Percentiles rank a stretch among this genome's conserved stretches.
phyloP scores from a whole-genome alignment of 2,888 invertebrate species.

The Drosophila neonasuta region DNA sequence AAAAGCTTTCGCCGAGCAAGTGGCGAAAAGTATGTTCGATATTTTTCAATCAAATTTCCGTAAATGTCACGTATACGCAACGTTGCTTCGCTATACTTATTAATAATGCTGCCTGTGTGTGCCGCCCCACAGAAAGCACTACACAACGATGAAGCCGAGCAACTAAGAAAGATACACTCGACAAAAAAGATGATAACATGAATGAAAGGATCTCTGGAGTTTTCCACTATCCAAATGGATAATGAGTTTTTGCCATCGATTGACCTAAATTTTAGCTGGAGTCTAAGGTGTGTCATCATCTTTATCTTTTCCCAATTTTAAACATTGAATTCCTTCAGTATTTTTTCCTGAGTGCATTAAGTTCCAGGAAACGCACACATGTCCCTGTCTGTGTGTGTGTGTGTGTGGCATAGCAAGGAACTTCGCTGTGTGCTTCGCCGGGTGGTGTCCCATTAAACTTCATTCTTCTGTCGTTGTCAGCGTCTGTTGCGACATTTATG shows the following conservation, averaged over 20 bases:
- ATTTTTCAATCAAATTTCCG: slow-evolving; percentile 75
- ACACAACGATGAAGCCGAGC: slow-evolving; percentile 32
- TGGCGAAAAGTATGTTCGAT: slow-evolving; percentile 56
- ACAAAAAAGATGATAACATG: slow-evolving; percentile 8
- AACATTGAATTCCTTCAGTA: background rate
- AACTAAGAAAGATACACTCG: slow-evolving; percentile 29
- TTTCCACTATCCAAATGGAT: background rate
- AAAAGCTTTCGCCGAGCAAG: slow-evolving; percentile 20
- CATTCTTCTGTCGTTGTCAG: slow-evolving; percentile 61
- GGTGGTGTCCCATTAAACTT: slow-evolving; percentile 49
- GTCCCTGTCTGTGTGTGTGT: slow-evolving; percentile 1
- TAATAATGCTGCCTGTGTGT: slow-evolving; percentile 59
- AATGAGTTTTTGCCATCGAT: background rate
- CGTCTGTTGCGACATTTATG: slow-evolving; percentile 64
- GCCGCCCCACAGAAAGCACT: slow-evolving; percentile 23
- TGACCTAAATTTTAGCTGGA: background rate
- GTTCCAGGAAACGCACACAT: slow-evolving; percentile 29
- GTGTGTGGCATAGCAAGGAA: slow-evolving; percentile 3
- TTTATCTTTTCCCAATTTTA: background rate
- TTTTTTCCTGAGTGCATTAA: slow-evolving; percentile 30
- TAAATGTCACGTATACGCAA: slow-evolving; percentile 73
- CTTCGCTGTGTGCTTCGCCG: slow-evolving; percentile 18
- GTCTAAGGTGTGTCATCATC: background rate
- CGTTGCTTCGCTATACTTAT: slow-evolving; percentile 59
- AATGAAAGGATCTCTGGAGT: background rate